Evolutionary conservation across 2,888 invertebrate species (phyloP), one percentile per base, ranked within the genome.

Genomic region (Drosophila mettleri): DNA sequence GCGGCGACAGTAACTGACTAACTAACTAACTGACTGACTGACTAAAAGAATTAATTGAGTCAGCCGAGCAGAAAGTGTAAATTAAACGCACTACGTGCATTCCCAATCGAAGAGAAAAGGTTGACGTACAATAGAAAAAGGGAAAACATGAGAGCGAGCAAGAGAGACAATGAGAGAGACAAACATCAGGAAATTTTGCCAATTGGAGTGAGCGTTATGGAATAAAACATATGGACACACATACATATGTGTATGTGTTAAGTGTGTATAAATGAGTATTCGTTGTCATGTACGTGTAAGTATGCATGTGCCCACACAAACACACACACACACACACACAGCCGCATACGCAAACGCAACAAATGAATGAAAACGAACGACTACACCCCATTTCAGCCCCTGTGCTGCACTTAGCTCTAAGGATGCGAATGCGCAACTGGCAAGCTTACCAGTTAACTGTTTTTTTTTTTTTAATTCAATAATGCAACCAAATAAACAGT

Each of bases 61-160:
- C 88, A 88, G 75, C 85, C 74, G 81, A 86, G 86, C 88, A 80
- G 80, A 85, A 85, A 85, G 74, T 80, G 80, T 80, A 76, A 85
- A 85, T 85, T 79, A 70, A 79, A 77, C 74, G 71, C 70, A 80
- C 57, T 76, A 69, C 51, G 41, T 52, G 61, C 58, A 61, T 49
- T 54, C 33, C 51, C 62, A 60, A 31, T 29, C 36, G 52, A 62
- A 64, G 67, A 63, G 72, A 29, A 41, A 71, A 49, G 59, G 53
- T 48, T 55, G 36, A 24, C 49, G 60, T 54, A 8, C 38, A 43
- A 55, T 45, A 51, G 29, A 63, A 51, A 45, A 45, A 45, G 16
- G 45, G 27, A 58, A 18, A 54, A 54, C 29, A 12, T 18, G 46
- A 18, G 27, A 20, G 38, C 53, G 33, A n/a, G 29, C 45, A 18